These are phyloP conservation scores for Platygyra sinensis DNA, from an alignment of 64 coral and sea anemone species.

Conservation along the genomic window DNA sequence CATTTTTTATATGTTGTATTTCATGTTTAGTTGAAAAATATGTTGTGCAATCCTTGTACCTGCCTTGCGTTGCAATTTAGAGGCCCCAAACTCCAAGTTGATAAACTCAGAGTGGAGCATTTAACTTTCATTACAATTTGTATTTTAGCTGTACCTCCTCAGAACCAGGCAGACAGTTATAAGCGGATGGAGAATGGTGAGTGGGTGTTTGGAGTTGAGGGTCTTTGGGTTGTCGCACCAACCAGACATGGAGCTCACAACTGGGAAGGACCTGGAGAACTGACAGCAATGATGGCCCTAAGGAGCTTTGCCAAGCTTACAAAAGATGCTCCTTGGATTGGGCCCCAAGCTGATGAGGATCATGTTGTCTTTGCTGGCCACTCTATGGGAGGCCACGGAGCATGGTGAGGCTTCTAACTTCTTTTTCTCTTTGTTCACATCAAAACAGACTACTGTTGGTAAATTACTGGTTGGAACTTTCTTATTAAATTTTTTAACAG, in stretches of 20 bases:
- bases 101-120: too few species aligned
- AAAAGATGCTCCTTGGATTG: constrained; percentile 53
- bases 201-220: constrained; percentile 95
- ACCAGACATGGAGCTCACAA: constrained; percentile 98
- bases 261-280: constrained; percentile 97
- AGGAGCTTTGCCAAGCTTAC: constrained; percentile 72
- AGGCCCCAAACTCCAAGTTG: too few species aligned
- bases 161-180: constrained; percentile 98
- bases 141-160: constrained; percentile 80
- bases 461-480: too few species aligned
- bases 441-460: too few species aligned
- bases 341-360: constrained; percentile 70
- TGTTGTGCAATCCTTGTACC: too few species aligned
- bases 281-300: constrained; percentile 87
- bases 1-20: too few species aligned
- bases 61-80: too few species aligned
- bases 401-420: constrained; percentile 58
- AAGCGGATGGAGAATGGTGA: constrained; percentile 85
- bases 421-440: too few species aligned
- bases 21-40: too few species aligned
- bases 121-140: background rate
- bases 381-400: constrained; percentile 99
- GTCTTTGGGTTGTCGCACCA: constrained; percentile 90
- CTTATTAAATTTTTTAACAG: too few species aligned
- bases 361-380: constrained; percentile 91